Evolutionary conservation across 2,797 vertebrate genomes (phyloP), one percentile per base, ranked within the genome.

Genomic region (Champsocephalus esox): DNA sequence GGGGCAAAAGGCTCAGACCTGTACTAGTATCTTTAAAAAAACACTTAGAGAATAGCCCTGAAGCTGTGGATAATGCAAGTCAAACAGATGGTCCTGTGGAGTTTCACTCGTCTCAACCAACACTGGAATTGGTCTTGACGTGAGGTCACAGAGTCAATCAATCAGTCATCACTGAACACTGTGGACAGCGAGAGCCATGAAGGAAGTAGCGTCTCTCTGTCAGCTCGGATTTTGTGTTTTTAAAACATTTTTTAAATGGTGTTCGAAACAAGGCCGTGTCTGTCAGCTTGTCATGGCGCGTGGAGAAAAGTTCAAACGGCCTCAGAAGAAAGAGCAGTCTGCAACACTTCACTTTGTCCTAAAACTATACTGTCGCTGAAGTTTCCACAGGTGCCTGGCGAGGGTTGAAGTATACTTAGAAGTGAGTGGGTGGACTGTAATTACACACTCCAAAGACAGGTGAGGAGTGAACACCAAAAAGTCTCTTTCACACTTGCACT

Each of bases 371-470:
- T 50, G 62, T 8, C 58, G 69, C 65, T 48, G 12, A 81, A 68
- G 64, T 66, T 89, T 88, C 83, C 74, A 88, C 84, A 88, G 85
- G 89, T 87, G 88, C 66, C 81, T 78, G 77, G 11, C 49, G 82
- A 89, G 72, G 68, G 34, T 66, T 61, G 73, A 43, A 75, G 57
- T 89, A 90, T 89, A 90, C 89, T 87, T 90, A 90, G 88, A 84
- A 59, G n/a, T 8, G 79, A 88, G 89, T 91, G 85, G 91, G 89
- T 60, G 19, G 83, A 82, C 34, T 61, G 75, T 92, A 92, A 93
- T 93, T 92, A 92, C 78, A 88, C 56, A 63, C 66, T 48, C 60
- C 68, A 71, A 5, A 81, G 80, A 85, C 89, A 87, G 86, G 86
- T 90, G 84, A 79, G 58, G 70, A 54, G 50, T 8, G 34, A 83